Conservation (phyloP, 2,113 vertebrate species). For the Oryctolagus cuniculus region mOryCun1.1 NC_091447.1:50499501-50500000, state of each 20-base stretch:
- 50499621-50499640: neutral
- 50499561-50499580: conserved; percentile 26
- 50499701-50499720: too few relatives aligned
- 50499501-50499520: neutral
- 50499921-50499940: neutral
- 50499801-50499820: neutral
- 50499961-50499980: neutral
- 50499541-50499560: conserved; percentile 25
- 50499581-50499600: neutral
- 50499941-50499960: neutral
- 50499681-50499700: neutral
- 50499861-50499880: neutral
- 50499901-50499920: neutral
- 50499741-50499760: neutral
- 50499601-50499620: neutral
- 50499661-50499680: neutral
- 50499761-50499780: neutral
- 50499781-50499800: neutral
- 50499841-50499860: neutral
- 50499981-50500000: neutral
- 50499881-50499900: neutral
- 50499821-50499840: neutral
- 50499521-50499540: neutral
- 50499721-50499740: neutral
- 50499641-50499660: neutral